Conservation (phyloP, 2,797 vertebrate genomes). For the Poecile montanus region DNA sequence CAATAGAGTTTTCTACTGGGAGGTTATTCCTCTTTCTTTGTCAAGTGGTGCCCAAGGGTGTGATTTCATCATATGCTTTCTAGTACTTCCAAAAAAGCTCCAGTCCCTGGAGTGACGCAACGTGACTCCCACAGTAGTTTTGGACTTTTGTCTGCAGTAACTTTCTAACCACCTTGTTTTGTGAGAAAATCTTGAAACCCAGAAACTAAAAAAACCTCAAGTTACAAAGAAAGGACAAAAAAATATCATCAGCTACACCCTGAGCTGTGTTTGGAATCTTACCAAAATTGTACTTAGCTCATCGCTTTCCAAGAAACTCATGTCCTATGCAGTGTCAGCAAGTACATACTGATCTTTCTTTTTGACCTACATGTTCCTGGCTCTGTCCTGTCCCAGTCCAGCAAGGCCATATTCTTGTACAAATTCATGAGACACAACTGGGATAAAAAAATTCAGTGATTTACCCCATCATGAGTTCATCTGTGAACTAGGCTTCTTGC, state of each 20-base stretch:
- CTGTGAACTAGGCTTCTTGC: neutral
- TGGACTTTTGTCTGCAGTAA: neutral
- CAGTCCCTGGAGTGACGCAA: neutral
- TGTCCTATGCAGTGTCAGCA: neutral
- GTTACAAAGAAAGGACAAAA: neutral
- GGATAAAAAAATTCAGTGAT: neutral
- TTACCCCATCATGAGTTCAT: neutral
- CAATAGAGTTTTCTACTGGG: fast-evolving
- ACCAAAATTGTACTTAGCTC: neutral
- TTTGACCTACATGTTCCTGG: neutral
- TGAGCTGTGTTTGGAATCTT: neutral
- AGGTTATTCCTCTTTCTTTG: neutral
- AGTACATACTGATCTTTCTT: neutral
- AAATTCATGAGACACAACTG: neutral
- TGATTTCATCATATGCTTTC: neutral
- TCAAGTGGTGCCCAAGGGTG: neutral
- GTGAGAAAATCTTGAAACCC: neutral
- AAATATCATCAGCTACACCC: neutral
- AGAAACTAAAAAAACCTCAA: neutral
- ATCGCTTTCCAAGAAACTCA: neutral
- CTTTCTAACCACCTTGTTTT: neutral
- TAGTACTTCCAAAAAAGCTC: neutral
- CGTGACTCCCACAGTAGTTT: fast-evolving
- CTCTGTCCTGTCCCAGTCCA: neutral
- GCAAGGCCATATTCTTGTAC: neutral